A percentile compares a stretch with the other conserved stretches of the same genome.
Conservation (phyloP, 2,888 invertebrate genomes). For the Pseudococcus jackbeardsleyi region DNA sequence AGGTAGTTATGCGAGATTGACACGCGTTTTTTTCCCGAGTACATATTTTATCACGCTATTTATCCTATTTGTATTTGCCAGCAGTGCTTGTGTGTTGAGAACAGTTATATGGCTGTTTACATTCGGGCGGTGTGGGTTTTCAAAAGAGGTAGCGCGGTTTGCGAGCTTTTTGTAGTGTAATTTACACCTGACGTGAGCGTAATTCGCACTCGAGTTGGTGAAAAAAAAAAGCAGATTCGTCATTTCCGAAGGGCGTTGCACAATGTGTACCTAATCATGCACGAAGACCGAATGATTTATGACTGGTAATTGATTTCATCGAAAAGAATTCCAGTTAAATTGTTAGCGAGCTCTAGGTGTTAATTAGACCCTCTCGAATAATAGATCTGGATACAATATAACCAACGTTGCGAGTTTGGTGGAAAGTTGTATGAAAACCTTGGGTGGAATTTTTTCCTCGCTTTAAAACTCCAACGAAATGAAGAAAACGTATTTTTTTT, state of each 20-base stretch:
- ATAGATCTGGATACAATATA: neutral
- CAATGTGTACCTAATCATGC: neutral
- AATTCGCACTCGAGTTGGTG: neutral
- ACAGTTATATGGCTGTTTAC: neutral
- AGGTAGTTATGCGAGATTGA: neutral
- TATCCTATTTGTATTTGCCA: neutral
- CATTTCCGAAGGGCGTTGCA: slow-evolving; percentile 40
- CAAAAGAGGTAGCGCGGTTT: neutral
- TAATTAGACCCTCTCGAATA: slow-evolving; percentile 6
- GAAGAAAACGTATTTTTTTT: neutral
- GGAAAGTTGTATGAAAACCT: neutral
- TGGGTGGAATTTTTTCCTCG: neutral
- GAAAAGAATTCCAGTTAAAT: neutral
- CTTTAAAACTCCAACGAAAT: neutral
- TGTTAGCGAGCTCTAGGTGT: neutral
- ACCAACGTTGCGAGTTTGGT: neutral
- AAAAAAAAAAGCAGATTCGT: neutral
- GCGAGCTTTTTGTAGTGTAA: neutral
- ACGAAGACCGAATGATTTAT: neutral
- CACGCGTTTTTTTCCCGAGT: neutral
- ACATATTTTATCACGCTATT: slow-evolving; percentile 5
- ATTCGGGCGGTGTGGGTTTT: neutral
- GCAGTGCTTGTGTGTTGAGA: neutral
- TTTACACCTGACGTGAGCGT: slow-evolving; percentile 2
- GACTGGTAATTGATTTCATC: slow-evolving; percentile 20